Evolutionary conservation across 2,113 vertebrate genomes (phyloP), one percentile per base, ranked within the genome.

Genomic region (Oncorhynchus clarkii): DNA sequence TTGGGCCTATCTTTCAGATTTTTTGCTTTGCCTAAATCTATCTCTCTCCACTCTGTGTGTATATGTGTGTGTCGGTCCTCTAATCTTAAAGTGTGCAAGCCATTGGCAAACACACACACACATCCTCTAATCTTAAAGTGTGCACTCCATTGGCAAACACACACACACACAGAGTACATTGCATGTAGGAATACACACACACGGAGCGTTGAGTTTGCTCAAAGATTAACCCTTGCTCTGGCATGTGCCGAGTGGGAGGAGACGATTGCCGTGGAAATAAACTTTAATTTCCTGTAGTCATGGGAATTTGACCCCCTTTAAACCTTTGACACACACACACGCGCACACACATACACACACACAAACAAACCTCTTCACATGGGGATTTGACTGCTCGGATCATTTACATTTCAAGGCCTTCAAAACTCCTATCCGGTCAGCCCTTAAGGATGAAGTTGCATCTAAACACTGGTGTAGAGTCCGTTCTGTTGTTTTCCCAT

Each of bases 211-310:
- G 49, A 54, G 49, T 54, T 14, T 18, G 22, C 48, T 59, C 54
- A 72, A 51, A 77, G 73, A 81, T 86, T 69, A 82, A 70, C 57
- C 39, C 54, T 14, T 60, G 75, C 83, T 80, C 73, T 70, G 72
- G 64, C 49, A 64, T 87, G 85, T 85, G 83, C 76, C 67, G 7
- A 14, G 2, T 29, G 84, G 85, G 88, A 81, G 79, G 79, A 70
- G 79, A 49, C 0, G 11, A 31, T 73, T 3, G 20, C 83, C 82
- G 84, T 90, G 76, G 85, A 92, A 92, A 93, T 88, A 92, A 93
- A 91, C 89, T 88, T 87, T 90, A 89, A 92, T 94, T 94, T 93
- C 91, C 92, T 92, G 87, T 75, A 90, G 88, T 89, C 90, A 81
- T 93, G 93, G 84, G 93, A 94, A 91, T 90, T 83, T 92, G 92